Conservation (phyloP, 2,113 vertebrate genomes). For the Tragelaphus strepsiceros region DNA sequence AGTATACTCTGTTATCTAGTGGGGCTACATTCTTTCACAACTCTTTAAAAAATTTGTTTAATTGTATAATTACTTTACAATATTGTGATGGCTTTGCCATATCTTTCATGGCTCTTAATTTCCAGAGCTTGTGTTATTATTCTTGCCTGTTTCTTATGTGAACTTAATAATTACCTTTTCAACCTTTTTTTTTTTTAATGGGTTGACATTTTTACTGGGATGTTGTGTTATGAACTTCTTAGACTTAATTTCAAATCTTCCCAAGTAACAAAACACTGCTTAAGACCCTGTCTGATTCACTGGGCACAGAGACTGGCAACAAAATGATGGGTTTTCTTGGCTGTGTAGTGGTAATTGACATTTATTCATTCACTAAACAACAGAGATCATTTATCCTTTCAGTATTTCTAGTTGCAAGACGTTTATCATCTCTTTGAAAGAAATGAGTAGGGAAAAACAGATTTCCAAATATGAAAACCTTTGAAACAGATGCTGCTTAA, state of each 20-base stretch:
- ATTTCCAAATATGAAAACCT: not conserved
- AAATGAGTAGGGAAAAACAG: not conserved
- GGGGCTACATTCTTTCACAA: not conserved
- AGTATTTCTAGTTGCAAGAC: not conserved
- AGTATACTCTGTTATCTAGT: not conserved
- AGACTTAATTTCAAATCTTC: not conserved
- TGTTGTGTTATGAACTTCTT: not conserved
- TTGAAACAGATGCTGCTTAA: not conserved
- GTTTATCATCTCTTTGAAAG: not conserved
- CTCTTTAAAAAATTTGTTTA: not conserved
- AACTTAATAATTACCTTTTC: not conserved
- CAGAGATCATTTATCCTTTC: not conserved
- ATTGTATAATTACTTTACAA: not conserved
- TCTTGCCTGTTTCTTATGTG: not conserved
- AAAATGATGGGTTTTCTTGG: not conserved
- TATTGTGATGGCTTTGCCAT: not conserved
- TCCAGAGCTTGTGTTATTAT: not conserved
- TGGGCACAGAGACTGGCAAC: not conserved
- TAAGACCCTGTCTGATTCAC: not conserved
- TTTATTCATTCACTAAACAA: not conserved
- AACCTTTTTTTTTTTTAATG: not conserved
- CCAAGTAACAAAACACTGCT: not conserved
- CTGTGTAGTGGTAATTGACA: not conserved
- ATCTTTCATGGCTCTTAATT: not conserved
- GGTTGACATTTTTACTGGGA: not conserved